These are phyloP conservation scores for Acanthaster planci DNA, from an alignment of 35 echinoderm and acorn worm genomes.

Conservation along the genomic window DNA sequence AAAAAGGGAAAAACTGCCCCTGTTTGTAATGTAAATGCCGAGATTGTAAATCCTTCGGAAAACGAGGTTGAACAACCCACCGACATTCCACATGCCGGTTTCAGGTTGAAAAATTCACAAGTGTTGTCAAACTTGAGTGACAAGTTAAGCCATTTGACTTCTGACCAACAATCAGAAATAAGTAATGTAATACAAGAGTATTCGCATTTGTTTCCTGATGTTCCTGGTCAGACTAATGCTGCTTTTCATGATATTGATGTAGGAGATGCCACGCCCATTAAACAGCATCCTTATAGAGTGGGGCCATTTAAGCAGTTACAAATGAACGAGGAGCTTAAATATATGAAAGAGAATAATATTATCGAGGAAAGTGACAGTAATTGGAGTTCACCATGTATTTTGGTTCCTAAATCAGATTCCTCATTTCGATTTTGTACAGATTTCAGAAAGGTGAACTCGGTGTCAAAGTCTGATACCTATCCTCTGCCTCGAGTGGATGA, in stretches of 20 bases:
- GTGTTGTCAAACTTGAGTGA: constrained; percentile 23
- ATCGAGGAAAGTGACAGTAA: constrained; percentile 48
- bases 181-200: not conserved
- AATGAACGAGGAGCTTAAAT: constrained; percentile 47
- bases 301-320: constrained; percentile 39
- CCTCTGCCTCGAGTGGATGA: constrained; percentile 55
- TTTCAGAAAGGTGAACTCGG: constrained; percentile 50
- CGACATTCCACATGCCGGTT: not conserved
- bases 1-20: not conserved
- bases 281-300: constrained; percentile 46
- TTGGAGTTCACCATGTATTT: constrained; percentile 47
- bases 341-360: constrained; percentile 62
- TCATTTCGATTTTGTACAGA: constrained; percentile 45
- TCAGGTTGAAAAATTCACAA: constrained; percentile 24
- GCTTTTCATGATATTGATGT: constrained; percentile 33
- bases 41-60: not conserved
- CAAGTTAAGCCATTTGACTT: constrained; percentile 11
- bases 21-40: not conserved
- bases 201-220: constrained; percentile 14
- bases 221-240: not conserved
- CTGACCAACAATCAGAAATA: not conserved
- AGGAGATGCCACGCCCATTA: not conserved
- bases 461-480: constrained; percentile 44
- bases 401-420: constrained; percentile 52
- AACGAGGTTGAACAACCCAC: not conserved